Evolutionary conservation across 2,888 invertebrate species (phyloP), one percentile per base, ranked within the genome.

Genomic region (Cephus sareptanus): DNA sequence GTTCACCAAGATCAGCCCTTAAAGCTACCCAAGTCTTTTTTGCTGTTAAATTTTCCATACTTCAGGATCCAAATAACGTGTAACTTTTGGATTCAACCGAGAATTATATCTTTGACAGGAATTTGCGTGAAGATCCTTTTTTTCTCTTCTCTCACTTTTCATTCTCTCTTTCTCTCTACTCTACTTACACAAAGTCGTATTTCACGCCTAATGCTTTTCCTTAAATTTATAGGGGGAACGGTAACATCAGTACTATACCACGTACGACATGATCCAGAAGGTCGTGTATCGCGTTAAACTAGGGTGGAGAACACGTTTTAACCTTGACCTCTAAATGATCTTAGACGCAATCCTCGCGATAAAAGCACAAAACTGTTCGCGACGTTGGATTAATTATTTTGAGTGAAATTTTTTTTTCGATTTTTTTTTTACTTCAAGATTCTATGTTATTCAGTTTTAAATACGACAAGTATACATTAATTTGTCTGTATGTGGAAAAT

Each of bases 151-250:
- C 2, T 15, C 4, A 3, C 13, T 13, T 13, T 23, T 70, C 0
- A 23, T 6, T 70, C 70, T 33, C 70, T 30, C 70, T 30, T 12
- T 15, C n/a, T 30, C 71, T 31, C 33, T 34, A 31, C 31, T 71
- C 71, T 2, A 9, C 56, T 56, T 56, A 56, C 56, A 23, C 23
- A 71, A 70, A 70, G 71, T 34, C 15, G 71, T 34, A 33, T 71
- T 71, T 71, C 71, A 71, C 71, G 33, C 35, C 76, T 76, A 11
- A 15, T 34, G 56, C 33, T 35, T 77, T 76, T 68, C 77, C 79
- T 83, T 82, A 80, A 78, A 82, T 83, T 82, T 83, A 77, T 84
- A 83, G 84, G 81, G 77, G 76, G 81, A 82, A 81, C 78, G 76
- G 79, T 83, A 84, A 79, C 82, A 81, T 80, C 82, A 80, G 78